Conservation (phyloP, 2,888 invertebrate species). For the Athetis lepigone region DNA sequence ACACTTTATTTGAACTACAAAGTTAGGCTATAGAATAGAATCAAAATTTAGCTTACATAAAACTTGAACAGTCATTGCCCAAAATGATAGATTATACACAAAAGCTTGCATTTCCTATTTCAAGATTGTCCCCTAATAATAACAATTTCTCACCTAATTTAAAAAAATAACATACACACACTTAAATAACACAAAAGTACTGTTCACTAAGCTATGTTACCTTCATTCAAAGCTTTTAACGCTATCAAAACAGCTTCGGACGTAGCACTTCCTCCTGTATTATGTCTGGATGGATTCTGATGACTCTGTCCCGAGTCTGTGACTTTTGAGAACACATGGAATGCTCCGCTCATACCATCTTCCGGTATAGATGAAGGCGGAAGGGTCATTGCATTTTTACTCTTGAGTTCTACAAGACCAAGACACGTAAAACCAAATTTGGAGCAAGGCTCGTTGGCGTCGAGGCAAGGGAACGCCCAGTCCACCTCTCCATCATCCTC, state of each 20-base stretch:
- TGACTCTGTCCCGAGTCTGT: slow-evolving; percentile 80
- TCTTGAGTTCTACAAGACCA: slow-evolving; percentile 95
- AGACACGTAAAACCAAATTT: slow-evolving; percentile 98
- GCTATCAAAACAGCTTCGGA: slow-evolving; percentile 85
- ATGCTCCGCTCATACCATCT: slow-evolving; percentile 78
- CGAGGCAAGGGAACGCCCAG: slow-evolving; percentile 97
- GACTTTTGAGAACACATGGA: slow-evolving; percentile 80
- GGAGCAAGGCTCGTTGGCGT: slow-evolving; percentile 96
- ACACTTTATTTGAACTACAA: too few relatives aligned
- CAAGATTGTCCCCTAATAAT: too few relatives aligned
- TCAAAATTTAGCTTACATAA: too few relatives aligned
- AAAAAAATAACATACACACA: too few relatives aligned
- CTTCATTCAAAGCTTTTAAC: slow-evolving; percentile 86
- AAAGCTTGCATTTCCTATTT: too few relatives aligned
- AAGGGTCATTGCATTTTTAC: slow-evolving; percentile 72
- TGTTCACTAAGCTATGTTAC: too few relatives aligned
- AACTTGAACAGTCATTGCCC: too few relatives aligned
- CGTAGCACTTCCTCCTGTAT: slow-evolving; percentile 86
- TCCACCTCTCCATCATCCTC: slow-evolving; percentile 99
- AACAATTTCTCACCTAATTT: too few relatives aligned
- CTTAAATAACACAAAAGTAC: too few relatives aligned
- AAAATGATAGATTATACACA: too few relatives aligned
- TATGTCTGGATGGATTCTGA: slow-evolving; percentile 80
- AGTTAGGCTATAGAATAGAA: too few relatives aligned
- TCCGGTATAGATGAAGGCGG: slow-evolving; percentile 81